A percentile compares a stretch with the other conserved stretches of the same genome.
These are phyloP conservation scores for Oryzias celebensis DNA, from an alignment of 2,113 vertebrate genomes.

Conservation along the genomic window DNA sequence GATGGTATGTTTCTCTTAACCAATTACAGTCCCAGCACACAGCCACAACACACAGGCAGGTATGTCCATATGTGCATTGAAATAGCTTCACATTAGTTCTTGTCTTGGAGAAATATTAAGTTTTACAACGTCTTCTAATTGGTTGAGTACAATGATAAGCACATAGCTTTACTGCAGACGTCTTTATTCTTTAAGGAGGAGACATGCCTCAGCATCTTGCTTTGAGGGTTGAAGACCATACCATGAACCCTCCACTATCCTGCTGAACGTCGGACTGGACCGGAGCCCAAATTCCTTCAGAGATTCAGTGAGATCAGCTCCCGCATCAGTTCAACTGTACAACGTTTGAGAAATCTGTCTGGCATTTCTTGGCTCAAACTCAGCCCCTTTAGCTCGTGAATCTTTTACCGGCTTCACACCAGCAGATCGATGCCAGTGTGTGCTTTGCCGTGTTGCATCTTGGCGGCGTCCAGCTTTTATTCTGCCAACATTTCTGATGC, in stretches of 20 bases:
- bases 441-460: not conserved
- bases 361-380: not conserved
- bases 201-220: not conserved
- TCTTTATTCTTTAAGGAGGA: not conserved
- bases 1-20: conserved; percentile 37
- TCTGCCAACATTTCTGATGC: not conserved
- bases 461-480: not conserved
- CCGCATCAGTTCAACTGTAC: not conserved
- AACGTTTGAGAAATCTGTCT: not conserved
- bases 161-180: no score
- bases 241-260: not conserved
- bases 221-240: not conserved
- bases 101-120: no score
- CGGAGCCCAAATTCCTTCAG: not conserved
- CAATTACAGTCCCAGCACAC: conserved; percentile 47
- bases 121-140: no score
- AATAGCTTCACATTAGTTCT: no score
- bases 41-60: not conserved
- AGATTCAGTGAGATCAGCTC: not conserved
- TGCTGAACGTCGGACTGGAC: not conserved
- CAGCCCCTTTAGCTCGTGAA: not conserved
- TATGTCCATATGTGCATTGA: not conserved
- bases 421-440: not conserved
- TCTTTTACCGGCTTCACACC: not conserved
- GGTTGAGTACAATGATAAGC: no score